These are phyloP conservation scores for Emys orbicularis DNA, from an alignment of 2,797 vertebrate species.

Conservation along the genomic window DNA sequence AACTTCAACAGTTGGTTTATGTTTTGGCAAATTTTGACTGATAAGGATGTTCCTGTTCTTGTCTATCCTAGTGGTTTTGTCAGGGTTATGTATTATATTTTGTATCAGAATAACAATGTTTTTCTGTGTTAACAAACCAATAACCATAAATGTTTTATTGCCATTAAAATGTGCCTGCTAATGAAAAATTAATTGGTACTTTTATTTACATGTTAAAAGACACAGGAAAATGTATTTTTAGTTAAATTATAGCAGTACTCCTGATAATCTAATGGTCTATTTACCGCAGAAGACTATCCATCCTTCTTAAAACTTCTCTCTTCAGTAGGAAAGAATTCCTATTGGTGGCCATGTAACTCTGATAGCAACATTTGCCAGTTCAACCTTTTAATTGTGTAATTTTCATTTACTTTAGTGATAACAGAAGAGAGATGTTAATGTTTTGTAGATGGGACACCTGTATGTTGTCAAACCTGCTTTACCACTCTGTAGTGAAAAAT, in stretches of 20 bases:
- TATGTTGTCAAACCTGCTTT: slow-evolving; percentile 63
- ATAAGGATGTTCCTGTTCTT: background rate
- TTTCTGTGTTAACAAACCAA: background rate
- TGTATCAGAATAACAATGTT: background rate
- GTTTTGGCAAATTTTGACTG: slow-evolving; percentile 8
- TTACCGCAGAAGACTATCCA: slow-evolving; percentile 12
- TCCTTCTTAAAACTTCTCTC: background rate
- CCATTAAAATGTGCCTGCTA: background rate
- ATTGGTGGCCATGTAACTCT: slow-evolving; percentile 33
- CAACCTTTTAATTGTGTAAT: slow-evolving; percentile 64
- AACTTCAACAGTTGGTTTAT: background rate
- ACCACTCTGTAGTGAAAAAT: slow-evolving; percentile 57
- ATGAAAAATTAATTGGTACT: background rate
- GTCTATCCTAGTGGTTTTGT: background rate
- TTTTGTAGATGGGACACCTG: slow-evolving; percentile 58
- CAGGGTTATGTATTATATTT: background rate
- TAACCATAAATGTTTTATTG: background rate
- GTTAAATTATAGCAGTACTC: background rate
- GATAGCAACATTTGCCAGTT: slow-evolving; percentile 30
- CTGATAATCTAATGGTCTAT: background rate
- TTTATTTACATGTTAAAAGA: slow-evolving; percentile 37
- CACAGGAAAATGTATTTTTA: background rate
- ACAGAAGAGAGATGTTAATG: slow-evolving; percentile 52
- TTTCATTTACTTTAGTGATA: slow-evolving; percentile 63
- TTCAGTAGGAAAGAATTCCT: slow-evolving; percentile 41